phyloP scores from a whole-genome alignment of 1,140 invertebrate species.

The Antheraea mylitta region DNA sequence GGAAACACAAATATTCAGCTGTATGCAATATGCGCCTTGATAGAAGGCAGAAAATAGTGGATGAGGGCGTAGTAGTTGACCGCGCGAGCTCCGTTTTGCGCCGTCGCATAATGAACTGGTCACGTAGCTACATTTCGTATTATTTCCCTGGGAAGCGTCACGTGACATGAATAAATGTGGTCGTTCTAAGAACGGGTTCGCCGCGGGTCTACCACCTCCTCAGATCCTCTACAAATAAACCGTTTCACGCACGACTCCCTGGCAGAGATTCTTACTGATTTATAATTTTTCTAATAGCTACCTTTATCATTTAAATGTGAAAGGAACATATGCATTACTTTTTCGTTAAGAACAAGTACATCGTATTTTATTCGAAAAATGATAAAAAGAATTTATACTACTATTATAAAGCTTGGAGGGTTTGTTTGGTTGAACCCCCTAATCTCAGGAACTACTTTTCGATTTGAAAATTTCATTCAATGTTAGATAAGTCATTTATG shows the following conservation, averaged over 20 bases:
- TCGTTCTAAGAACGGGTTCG: slow-evolving; percentile 39
- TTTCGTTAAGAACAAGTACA: neutral
- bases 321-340: neutral
- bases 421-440: too few relatives aligned
- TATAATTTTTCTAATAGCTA: slow-evolving; percentile 46
- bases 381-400: too few relatives aligned
- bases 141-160: slow-evolving; percentile 74
- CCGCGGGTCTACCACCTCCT: slow-evolving; percentile 44
- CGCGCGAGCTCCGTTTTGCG: slow-evolving; percentile 43
- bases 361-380: too few relatives aligned
- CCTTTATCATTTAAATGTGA: neutral
- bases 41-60: slow-evolving; percentile 33
- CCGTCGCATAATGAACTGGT: slow-evolving; percentile 73
- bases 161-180: slow-evolving; percentile 74
- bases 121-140: slow-evolving; percentile 78
- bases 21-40: slow-evolving; percentile 41
- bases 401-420: too few relatives aligned
- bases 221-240: slow-evolving; percentile 74
- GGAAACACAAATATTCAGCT: slow-evolving; percentile 23
- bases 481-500: too few relatives aligned
- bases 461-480: too few relatives aligned
- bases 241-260: slow-evolving; percentile 73
- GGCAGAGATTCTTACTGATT: slow-evolving; percentile 70
- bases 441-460: too few relatives aligned
- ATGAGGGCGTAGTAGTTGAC: slow-evolving; percentile 38